phyloP scores from a whole-genome alignment of 2,113 vertebrate genomes.

The Formicarius rufipectus region DNA sequence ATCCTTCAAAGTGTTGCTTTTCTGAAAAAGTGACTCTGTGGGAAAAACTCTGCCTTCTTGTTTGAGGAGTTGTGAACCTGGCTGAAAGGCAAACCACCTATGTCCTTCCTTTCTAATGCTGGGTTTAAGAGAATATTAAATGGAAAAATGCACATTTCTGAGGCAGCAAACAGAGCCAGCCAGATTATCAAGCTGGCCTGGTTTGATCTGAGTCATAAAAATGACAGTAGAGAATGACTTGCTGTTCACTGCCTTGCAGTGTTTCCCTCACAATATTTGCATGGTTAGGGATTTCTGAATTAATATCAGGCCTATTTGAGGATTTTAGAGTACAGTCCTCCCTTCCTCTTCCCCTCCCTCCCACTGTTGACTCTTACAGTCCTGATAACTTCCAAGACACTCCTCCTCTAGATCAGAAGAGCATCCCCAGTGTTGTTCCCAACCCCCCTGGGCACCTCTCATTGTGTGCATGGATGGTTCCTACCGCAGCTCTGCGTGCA shows the following conservation, averaged over 20 bases:
- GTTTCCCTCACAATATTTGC: neutral
- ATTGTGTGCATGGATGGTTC: neutral
- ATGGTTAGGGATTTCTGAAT: neutral
- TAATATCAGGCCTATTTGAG: neutral
- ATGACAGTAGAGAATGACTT: neutral
- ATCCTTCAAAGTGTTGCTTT: conserved; percentile 22
- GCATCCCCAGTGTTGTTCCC: neutral
- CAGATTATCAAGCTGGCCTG: neutral
- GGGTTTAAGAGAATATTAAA: neutral
- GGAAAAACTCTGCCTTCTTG: neutral
- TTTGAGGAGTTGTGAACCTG: conserved; percentile 23
- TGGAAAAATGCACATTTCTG: neutral
- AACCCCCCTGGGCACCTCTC: neutral
- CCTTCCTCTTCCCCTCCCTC: neutral
- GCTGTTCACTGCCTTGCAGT: neutral
- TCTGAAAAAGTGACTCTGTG: neutral
- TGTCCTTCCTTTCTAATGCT: neutral
- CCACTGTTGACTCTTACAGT: neutral
- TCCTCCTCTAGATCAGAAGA: neutral
- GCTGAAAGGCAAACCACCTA: conserved; percentile 35
- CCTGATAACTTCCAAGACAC: neutral
- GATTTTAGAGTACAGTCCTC: neutral
- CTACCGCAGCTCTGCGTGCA: accelerated
- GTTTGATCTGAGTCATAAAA: neutral
- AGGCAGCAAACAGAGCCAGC: neutral